Evolutionary conservation across 2,113 vertebrate genomes (phyloP).

Genomic region (Nematolebias whitei): DNA sequence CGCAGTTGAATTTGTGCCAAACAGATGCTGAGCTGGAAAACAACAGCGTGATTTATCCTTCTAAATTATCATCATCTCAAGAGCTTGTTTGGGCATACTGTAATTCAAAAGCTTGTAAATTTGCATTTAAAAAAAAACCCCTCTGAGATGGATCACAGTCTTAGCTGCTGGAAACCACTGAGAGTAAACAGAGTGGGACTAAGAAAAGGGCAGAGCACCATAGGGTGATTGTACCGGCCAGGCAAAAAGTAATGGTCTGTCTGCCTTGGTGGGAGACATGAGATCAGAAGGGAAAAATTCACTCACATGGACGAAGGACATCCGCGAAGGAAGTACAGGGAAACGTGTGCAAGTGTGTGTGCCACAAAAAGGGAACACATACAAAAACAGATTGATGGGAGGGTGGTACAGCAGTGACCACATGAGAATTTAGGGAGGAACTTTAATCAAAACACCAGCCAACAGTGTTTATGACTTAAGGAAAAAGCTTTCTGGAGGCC

Average conservation of each 20-base stretch:
- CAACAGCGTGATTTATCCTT: conserved; percentile 1
- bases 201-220: conserved; percentile 41
- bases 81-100: conserved; percentile 1
- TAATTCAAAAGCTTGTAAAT: conserved; percentile 17
- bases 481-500: conserved; percentile 40
- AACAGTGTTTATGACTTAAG: conserved; percentile 25
- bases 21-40: conserved; percentile 32
- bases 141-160: conserved; percentile 2
- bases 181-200: conserved; percentile 26
- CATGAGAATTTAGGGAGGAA: conserved; percentile 34
- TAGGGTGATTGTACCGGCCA: conserved; percentile 67
- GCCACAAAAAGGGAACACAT: conserved; percentile 12
- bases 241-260: conserved; percentile 57
- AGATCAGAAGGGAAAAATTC: conserved; percentile 79
- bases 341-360: conserved; percentile 13
- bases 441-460: conserved; percentile 58
- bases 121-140: conserved; percentile 12
- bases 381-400: conserved; percentile 2
- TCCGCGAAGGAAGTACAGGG: conserved; percentile 58
- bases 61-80: conserved; percentile 9
- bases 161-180: conserved; percentile 13
- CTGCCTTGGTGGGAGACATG: conserved; percentile 73
- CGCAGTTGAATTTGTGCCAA: not conserved
- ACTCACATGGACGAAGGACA: conserved; percentile 65
- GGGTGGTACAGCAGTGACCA: conserved; percentile 24